phyloP scores from a whole-genome alignment of 2,888 invertebrate species.

The Ophioninae sp. region DNA sequence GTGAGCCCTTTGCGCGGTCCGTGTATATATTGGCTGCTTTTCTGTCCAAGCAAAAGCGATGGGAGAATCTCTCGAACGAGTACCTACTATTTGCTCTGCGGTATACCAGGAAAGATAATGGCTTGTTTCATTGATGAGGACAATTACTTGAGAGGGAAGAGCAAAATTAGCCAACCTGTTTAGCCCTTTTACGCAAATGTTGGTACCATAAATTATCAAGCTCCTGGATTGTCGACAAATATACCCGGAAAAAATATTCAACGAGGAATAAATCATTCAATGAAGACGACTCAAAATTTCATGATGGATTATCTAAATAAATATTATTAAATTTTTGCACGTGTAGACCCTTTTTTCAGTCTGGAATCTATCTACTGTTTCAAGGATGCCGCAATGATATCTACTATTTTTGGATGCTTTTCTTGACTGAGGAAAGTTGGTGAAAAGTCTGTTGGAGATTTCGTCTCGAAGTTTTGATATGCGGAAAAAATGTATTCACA shows the following conservation, averaged over 20 bases:
- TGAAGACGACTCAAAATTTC: background rate
- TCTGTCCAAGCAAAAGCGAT: conserved; percentile 8
- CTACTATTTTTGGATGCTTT: too few species aligned
- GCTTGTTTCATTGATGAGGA: conserved; percentile 17
- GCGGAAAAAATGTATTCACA: too few species aligned
- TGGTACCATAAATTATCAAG: background rate
- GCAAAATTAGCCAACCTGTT: background rate
- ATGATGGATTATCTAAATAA: background rate
- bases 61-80: conserved; percentile 4
- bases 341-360: background rate
- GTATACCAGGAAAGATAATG: conserved; percentile 26
- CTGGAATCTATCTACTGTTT: background rate
- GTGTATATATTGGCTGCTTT: conserved; percentile 11
- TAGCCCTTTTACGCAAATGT: background rate
- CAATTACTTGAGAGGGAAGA: background rate
- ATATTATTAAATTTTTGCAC: background rate
- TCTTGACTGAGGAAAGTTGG: too few species aligned
- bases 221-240: background rate
- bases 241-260: background rate
- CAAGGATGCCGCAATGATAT: too few species aligned
- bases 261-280: background rate
- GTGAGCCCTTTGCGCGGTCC: background rate
- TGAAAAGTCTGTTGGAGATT: too few species aligned
- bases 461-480: too few species aligned
- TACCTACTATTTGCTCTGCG: conserved; percentile 39